A percentile compares a stretch with the other conserved stretches of the same genome.
These are phyloP conservation scores for Myotis planiceps DNA, from an alignment of 2,797 vertebrate genomes.

Conservation along the genomic window DNA sequence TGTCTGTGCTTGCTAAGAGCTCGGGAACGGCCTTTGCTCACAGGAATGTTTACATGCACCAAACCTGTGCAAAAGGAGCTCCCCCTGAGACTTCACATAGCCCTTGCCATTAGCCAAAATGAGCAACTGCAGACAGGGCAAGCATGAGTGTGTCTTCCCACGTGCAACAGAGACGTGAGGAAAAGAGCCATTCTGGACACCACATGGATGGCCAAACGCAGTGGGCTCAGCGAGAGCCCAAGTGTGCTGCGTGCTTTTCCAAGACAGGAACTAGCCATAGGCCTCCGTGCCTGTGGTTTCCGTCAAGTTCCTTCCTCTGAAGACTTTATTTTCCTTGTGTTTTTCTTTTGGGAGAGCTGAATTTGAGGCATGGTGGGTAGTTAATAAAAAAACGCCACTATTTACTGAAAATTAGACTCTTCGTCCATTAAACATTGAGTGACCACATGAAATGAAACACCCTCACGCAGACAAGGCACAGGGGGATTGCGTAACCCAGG, in stretches of 20 bases:
- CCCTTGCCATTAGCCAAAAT: not conserved
- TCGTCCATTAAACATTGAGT: conserved; percentile 36
- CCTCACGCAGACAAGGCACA: not conserved
- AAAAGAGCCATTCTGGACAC: not conserved
- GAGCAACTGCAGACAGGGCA: not conserved
- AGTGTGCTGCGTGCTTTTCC: not conserved
- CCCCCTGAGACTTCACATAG: not conserved
- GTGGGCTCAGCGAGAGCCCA: not conserved
- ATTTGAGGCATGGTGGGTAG: conserved; percentile 26
- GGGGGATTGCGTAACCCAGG: not conserved
- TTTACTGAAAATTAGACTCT: conserved; percentile 60
- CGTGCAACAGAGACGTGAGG: not conserved
- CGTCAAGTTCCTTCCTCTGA: not conserved
- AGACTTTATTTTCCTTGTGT: conserved; percentile 9
- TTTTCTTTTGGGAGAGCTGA: not conserved
- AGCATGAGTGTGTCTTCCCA: not conserved
- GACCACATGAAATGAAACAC: conserved; percentile 35
- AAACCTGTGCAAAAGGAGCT: not conserved
- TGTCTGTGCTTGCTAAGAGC: not conserved
- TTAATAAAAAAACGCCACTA: conserved; percentile 32
- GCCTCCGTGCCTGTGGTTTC: not conserved
- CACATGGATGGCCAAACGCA: not conserved
- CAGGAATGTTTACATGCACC: conserved; percentile 21
- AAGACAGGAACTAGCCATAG: not conserved
- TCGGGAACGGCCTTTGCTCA: not conserved